Evolutionary conservation across 1,140 invertebrate genomes (phyloP), one percentile per base, ranked within the genome.

Genomic region (Penaeus chinensis): DNA sequence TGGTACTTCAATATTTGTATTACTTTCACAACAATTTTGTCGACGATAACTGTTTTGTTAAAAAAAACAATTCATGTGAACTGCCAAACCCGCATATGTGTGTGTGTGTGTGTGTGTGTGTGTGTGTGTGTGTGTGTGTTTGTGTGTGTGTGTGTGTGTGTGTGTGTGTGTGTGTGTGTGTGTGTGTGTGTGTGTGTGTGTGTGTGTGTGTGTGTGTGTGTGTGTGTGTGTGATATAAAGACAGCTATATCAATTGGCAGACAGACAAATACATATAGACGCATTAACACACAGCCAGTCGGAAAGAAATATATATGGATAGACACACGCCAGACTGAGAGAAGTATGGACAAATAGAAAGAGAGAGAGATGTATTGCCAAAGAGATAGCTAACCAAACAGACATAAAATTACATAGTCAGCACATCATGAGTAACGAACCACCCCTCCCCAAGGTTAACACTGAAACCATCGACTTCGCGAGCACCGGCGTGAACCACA

Each of bases 381-480:
- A 32, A 32, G 32, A 42, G 37, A 42, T 8, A 8, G 7, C 37
- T 8, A 42, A 8, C 7, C 37, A 42, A 42, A 42, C 4, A 8
- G 37, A 42, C 37, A 42, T 4, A 42, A 42, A 42, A 3, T 37
- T 3, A 3, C 37, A 2, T 5, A 42, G 37, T 42, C 37, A 42
- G 0, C 37, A 42, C 37, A 8, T 8, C 2, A 8, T 8, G 4
- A 42, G 7, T 42, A 42, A 42, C 37, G 37, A 42, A 4, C 37
- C 37, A 4, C 37, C 37, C 37, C 37, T 42, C 4, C 37, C 37
- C 4, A 69, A 95, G 95, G 92, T 95, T 32, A 96, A 96, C 91
- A 96, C 96, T 65, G 94, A 94, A 89, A 93, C 97, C 91, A 96
- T 96, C 76, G 96, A 97, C 90, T 98, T 95, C 91, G 95, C 95